Percentiles rank a stretch among this genome's conserved stretches.
These are phyloP conservation scores for Ictalurus punctatus DNA, from an alignment of 2,113 vertebrate genomes.

Conservation along the genomic window DNA sequence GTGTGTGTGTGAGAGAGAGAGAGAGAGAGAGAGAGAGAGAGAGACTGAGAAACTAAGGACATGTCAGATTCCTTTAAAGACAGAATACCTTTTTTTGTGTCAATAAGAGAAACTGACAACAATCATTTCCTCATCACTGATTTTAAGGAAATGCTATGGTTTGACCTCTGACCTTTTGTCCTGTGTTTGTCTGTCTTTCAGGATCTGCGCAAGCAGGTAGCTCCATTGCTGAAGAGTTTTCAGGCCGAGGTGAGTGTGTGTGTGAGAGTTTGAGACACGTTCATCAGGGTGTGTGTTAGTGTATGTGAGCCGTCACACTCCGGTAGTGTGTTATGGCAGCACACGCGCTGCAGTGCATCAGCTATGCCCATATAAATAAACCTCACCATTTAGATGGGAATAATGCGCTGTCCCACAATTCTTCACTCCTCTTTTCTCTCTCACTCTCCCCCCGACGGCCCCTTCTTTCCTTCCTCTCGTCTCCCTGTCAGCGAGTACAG, in stretches of 20 bases:
- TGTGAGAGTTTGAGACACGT: neutral
- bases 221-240: conserved; percentile 98
- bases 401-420: conserved; percentile 11
- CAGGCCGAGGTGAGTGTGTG: conserved; percentile 91
- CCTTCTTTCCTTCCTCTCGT: conserved; percentile 59
- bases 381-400: conserved; percentile 12
- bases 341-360: neutral
- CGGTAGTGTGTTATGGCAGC: neutral
- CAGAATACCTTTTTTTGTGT: neutral
- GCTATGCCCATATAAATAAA: conserved; percentile 23
- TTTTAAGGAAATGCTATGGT: neutral
- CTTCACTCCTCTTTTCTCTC: conserved; percentile 8
- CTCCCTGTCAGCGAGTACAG: conserved; percentile 52
- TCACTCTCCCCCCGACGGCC: neutral
- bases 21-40: neutral
- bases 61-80: neutral
- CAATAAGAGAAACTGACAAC: neutral
- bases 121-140: neutral
- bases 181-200: conserved; percentile 64
- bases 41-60: neutral
- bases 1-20: neutral
- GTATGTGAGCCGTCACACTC: neutral
- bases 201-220: conserved; percentile 98
- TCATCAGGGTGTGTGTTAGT: neutral
- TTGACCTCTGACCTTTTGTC: conserved; percentile 11